Conservation (phyloP, 1,140 invertebrate genomes). For the Triops cancriformis region DNA sequence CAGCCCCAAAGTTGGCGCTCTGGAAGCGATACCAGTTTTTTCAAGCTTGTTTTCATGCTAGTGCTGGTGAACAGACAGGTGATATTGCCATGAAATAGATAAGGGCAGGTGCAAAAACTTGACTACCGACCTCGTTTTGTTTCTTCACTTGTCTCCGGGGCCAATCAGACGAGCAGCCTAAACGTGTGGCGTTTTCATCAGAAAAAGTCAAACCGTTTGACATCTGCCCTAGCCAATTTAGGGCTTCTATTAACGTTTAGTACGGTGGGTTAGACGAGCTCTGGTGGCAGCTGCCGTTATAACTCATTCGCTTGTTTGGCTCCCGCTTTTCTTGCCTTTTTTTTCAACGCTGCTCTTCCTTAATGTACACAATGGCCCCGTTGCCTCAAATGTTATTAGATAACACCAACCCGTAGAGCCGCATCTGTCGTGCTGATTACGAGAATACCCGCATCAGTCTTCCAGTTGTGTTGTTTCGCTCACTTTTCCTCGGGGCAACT, state of each 20-base stretch:
- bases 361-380: background rate
- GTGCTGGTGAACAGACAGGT: background rate
- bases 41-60: background rate
- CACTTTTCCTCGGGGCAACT: background rate
- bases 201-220: slow-evolving; percentile 7
- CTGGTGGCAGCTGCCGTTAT: background rate
- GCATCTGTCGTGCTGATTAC: background rate
- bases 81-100: background rate
- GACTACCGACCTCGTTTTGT: background rate
- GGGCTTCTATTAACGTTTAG: slow-evolving; percentile 2
- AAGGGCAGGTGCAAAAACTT: background rate
- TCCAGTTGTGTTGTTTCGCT: background rate
- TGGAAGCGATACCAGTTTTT: background rate
- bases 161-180: background rate
- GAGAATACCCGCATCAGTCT: background rate
- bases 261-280: background rate
- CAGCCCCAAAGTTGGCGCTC: too few relatives aligned
- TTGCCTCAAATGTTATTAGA: background rate
- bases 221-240: slow-evolving; percentile 7
- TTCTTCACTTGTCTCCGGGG: background rate
- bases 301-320: background rate
- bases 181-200: background rate
- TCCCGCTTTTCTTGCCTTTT: background rate
- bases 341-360: too few relatives aligned
- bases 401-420: background rate